Conservation (phyloP, 1,140 invertebrate genomes). For the Sinonovacula constricta region DNA sequence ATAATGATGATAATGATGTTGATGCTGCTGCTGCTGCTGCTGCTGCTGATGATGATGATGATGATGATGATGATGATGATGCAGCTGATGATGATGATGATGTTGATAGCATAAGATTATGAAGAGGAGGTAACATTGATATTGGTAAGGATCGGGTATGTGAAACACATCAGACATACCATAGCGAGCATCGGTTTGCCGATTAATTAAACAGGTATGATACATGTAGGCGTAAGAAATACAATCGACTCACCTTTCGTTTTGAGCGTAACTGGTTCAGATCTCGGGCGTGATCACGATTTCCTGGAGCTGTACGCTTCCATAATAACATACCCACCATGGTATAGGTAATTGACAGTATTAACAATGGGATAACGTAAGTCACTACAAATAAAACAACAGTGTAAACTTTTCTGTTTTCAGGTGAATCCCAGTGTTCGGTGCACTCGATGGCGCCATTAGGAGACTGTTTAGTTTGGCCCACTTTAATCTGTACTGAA, state of each 20-base stretch:
- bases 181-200: too few species aligned
- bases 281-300: slow-evolving; percentile 79
- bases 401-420: slow-evolving; percentile 77
- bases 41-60: too few species aligned
- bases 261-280: slow-evolving; percentile 79
- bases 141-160: too few species aligned
- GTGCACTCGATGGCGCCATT: slow-evolving; percentile 57
- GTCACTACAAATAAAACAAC: slow-evolving; percentile 80
- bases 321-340: slow-evolving; percentile 76
- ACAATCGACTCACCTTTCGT: slow-evolving; percentile 81
- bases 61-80: too few species aligned
- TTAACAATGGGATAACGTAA: slow-evolving; percentile 80
- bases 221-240: too few species aligned
- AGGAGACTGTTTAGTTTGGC: slow-evolving; percentile 56
- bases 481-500: slow-evolving; percentile 78
- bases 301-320: slow-evolving; percentile 80
- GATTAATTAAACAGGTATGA: too few species aligned
- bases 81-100: too few species aligned
- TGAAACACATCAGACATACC: too few species aligned
- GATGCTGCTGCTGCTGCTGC: too few species aligned
- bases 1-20: too few species aligned
- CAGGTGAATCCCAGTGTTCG: slow-evolving; percentile 66
- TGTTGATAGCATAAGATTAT: too few species aligned
- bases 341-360: slow-evolving; percentile 80
- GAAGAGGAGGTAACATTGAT: too few species aligned